Evolutionary conservation across 2,888 invertebrate species (phyloP).

Genomic region (Saturnia pavonia): DNA sequence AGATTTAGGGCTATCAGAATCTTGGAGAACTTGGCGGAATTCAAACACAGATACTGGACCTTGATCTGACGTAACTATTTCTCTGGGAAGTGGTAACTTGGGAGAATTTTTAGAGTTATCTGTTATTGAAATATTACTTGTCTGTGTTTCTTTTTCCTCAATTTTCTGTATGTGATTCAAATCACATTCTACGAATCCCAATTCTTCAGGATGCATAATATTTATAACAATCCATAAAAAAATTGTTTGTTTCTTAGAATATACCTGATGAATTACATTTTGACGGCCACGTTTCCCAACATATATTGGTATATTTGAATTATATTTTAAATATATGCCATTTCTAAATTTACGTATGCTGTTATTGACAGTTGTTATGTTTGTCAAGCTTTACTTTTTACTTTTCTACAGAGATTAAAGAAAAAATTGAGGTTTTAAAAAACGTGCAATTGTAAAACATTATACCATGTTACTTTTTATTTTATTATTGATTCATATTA

Average conservation of each 20-base stretch:
- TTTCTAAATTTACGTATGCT: neutral
- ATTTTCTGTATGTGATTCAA: conserved; percentile 29
- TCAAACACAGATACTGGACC: conserved; percentile 40
- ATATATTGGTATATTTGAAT: neutral
- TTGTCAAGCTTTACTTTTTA: neutral
- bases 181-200: conserved; percentile 31
- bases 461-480: no score
- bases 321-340: neutral
- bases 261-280: neutral
- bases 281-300: neutral
- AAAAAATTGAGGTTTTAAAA: no score
- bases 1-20: conserved; percentile 36
- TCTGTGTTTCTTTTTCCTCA: conserved; percentile 47
- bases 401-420: no score
- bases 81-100: conserved; percentile 24
- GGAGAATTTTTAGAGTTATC: neutral
- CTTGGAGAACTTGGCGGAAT: conserved; percentile 42
- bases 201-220: conserved; percentile 48
- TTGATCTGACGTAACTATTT: conserved; percentile 29
- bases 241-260: neutral
- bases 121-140: conserved; percentile 26
- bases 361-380: neutral
- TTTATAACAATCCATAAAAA: conserved; percentile 15
- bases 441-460: no score
- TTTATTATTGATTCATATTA: no score